Base-by-base conservation (phyloP, 1,140 invertebrate genomes). In the Danaus plexippus region DNA sequence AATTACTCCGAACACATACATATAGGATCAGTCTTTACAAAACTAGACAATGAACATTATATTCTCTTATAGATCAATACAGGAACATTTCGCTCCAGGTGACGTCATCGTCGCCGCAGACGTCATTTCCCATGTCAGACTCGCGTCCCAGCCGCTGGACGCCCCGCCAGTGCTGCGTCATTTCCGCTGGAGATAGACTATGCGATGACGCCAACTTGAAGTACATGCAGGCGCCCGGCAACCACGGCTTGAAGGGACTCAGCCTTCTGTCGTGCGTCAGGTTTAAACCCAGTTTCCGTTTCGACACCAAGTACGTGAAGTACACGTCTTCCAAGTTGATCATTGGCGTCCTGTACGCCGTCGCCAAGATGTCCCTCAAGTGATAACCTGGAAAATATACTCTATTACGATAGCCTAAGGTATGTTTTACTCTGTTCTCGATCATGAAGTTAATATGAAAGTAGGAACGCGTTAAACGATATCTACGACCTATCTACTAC, bases 291-390 rank as follows among this genome's bases (percentile, higher is more conserved):
- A 83, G 50, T 7, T 53, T 54, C 10, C 54, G 48, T 22, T 67
- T 73, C 0, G 77, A 67, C 9, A 86, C 81, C 11, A 80, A 22
- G 41, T 82, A 77, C 1, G 83, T 83, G 44, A 86, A 73, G 54
- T 80, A 85, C 0, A 86, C 71, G 40, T 86, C 83, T 65, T 86
- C 83, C 53, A 82, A 50, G n/a, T 85, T 83, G 0, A 84, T 66
- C 10, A 83, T 52, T 0, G 81, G 78, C 0, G 78, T 63, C 11
- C 52, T 47, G 15, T 57, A 61, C 0, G 80, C 66, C 0, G 66
- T 57, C 5, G 64, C 22, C 7, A 75, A 40, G 4, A 86, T 75
- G 0, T 61, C 57, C 1, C 53, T 18, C 2, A 83, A 59, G 43
- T 78, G 66, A 22, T 68, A 64, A 9, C 75, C 83, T 86, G 72